Conservation (phyloP, 37 sponge, comb jelly and placozoan species). For the Crambe crambe region DNA sequence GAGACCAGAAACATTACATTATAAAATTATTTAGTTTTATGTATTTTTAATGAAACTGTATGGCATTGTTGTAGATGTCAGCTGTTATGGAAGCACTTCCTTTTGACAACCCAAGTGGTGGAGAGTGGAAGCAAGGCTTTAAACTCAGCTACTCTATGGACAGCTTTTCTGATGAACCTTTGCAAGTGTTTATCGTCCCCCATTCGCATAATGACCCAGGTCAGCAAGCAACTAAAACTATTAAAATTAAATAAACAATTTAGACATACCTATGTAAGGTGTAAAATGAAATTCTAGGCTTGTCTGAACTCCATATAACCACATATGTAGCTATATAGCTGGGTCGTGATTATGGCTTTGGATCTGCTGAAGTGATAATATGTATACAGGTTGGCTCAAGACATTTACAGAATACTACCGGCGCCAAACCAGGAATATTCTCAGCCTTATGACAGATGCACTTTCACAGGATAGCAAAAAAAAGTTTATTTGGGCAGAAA, state of each 20-base stretch:
- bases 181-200: conserved; percentile 87
- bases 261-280: no score
- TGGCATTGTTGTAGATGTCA: conserved; percentile 51
- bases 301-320: neutral
- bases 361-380: neutral
- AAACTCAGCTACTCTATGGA: conserved; percentile 59
- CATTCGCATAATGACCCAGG: conserved; percentile 97
- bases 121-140: conserved; percentile 94
- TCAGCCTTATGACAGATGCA: conserved; percentile 66
- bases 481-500: conserved; percentile 93
- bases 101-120: conserved; percentile 83
- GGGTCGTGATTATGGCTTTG: neutral
- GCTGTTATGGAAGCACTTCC: conserved; percentile 64
- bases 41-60: no score
- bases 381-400: conserved; percentile 75
- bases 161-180: conserved; percentile 41
- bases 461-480: conserved; percentile 44
- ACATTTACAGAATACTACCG: conserved; percentile 83
- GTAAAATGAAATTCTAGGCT: no score
- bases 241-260: no score
- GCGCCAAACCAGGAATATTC: conserved; percentile 70
- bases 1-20: no score
- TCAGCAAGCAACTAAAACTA: no score
- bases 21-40: no score
- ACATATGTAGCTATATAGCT: neutral